A percentile compares a stretch with the other conserved stretches of the same genome.
Evolutionary conservation across 2,113 vertebrate genomes (phyloP).

Genomic region (Stigmatopora argus): DNA sequence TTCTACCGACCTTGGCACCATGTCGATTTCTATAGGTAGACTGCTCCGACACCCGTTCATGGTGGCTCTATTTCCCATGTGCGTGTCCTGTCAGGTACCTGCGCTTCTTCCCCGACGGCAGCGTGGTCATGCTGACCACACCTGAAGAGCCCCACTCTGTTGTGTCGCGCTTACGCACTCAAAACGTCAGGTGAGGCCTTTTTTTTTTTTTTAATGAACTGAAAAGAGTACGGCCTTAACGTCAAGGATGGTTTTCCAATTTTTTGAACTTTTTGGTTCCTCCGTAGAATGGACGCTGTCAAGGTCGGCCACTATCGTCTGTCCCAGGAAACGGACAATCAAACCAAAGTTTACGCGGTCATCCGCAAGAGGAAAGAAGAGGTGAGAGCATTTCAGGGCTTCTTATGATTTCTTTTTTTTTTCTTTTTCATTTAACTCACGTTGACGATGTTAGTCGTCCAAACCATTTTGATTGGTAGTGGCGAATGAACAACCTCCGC

Average conservation of each 20-base stretch:
- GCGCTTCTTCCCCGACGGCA: conserved; percentile 91
- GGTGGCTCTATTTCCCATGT: not conserved
- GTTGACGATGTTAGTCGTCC: too few species aligned
- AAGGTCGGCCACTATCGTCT: conserved; percentile 93
- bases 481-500: too few species aligned
- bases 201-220: not conserved
- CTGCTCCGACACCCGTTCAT: not conserved
- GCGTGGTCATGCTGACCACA: conserved; percentile 90
- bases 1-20: conserved; percentile 98
- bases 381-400: conserved; percentile 57
- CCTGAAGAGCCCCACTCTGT: conserved; percentile 86
- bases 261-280: conserved; percentile 24
- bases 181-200: conserved; percentile 78
- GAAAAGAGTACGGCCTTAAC: too few species aligned
- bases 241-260: too few species aligned
- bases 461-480: too few species aligned
- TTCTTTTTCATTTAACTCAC: too few species aligned
- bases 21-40: conserved; percentile 96
- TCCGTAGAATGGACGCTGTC: conserved; percentile 84
- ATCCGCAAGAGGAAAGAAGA: conserved; percentile 96
- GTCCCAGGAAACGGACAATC: conserved; percentile 96
- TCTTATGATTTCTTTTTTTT: not conserved
- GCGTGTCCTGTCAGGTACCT: conserved; percentile 77
- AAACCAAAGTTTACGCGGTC: conserved; percentile 99
- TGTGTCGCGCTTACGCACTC: conserved; percentile 84